Conservation (phyloP, 2,797 vertebrate species). For the Erithacus rubecula region DNA sequence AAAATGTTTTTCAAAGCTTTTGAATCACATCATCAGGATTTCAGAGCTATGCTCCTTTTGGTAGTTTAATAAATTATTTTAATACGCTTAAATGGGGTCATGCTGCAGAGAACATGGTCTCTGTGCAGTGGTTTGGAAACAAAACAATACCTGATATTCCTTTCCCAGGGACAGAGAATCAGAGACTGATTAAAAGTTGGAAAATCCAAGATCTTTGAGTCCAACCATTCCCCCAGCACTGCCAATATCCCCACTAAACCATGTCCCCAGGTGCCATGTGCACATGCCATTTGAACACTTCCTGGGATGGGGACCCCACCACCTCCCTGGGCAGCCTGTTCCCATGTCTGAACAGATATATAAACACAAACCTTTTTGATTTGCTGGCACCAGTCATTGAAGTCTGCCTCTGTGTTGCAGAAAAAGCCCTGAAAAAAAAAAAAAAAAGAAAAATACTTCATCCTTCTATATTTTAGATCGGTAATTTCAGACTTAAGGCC, state of each 20-base stretch:
- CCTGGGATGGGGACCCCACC: not conserved
- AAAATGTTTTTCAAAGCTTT: not conserved
- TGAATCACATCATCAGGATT: not conserved
- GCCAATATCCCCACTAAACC: not conserved
- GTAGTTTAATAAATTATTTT: not conserved
- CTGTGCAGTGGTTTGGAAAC: not conserved
- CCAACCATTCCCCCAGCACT: not conserved
- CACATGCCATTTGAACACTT: not conserved
- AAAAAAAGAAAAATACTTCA: not conserved
- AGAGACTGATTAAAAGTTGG: not conserved
- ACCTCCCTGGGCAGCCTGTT: not conserved
- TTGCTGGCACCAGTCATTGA: conserved; percentile 93
- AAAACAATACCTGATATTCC: not conserved
- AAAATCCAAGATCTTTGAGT: not conserved
- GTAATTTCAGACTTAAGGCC: not conserved
- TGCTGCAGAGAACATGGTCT: not conserved
- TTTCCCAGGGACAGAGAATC: not conserved
- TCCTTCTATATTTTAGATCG: not conserved
- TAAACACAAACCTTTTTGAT: conserved; percentile 86
- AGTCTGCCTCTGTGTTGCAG: conserved; percentile 94
- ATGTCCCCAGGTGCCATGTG: not conserved
- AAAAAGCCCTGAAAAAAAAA: conserved; percentile 87
- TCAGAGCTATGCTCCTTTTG: not conserved
- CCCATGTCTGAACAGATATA: not conserved
- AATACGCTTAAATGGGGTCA: not conserved